Base-by-base conservation (phyloP, 2,797 vertebrate genomes). In the Amblyopsis hoosieri region DNA sequence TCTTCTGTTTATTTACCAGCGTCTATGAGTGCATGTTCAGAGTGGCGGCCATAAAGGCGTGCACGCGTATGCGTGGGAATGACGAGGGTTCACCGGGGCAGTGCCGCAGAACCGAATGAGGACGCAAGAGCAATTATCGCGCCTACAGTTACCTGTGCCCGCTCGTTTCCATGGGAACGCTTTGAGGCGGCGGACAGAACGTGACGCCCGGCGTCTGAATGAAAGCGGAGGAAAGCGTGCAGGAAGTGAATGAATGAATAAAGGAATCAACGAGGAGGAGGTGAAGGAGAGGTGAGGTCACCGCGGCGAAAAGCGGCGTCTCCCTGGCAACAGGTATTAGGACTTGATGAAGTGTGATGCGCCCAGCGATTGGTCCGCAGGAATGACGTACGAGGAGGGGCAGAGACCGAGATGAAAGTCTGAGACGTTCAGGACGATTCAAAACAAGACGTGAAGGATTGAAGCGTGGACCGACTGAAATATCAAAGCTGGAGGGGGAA, bases 241-340 rank as follows among this genome's bases (percentile, higher is more conserved):
- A 3, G 23, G 23, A 23, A 23, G 23, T 23, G 23, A 23, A 23
- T 23, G 45, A 69, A 74, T 75, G 84, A 80, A 76, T 79, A 83
- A 54, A 64, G 14, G 50, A n/a, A 29, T 8, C 8, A 23, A 65
- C 46, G 42, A 29, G 60, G 19, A 51, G 54, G 29, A 33, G 23
- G n/a, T 54, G 50, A 6, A 23, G 23, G 23, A 23, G 23, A 23
- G 23, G 23, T 23, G 23, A 63, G 83, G 80, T 89, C 78, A 76
- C 62, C 78, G 65, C 49, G 71, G 74, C 59, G 69, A 77, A 65
- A 73, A 81, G 60, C 0, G 60, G 74, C 42, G 78, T 84, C 76
- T 84, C 82, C 79, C 69, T 82, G 79, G 81, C 81, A 87, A 87
- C 75, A 81, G 79, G 77, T 45, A 56, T 51, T 45, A 13, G 63